Evolutionary conservation across 2,113 vertebrate species (phyloP), one percentile per base, ranked within the genome.

Genomic region (Polypterus senegalus): DNA sequence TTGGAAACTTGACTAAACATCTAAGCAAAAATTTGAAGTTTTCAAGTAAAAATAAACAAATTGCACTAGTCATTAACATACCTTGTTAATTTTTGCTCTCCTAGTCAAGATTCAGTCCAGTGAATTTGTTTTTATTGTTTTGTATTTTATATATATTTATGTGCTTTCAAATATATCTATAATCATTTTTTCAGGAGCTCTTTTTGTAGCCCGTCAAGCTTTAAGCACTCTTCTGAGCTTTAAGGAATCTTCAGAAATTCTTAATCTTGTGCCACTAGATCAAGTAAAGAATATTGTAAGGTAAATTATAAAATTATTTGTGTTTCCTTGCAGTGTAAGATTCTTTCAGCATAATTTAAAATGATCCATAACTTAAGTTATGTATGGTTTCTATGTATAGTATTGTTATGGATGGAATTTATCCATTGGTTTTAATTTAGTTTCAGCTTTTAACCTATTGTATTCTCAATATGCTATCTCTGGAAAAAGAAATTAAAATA

Each of bases 181-280:
- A 2, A 55, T 3, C 57, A 69, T 61, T 71, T 47, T 78, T 9
- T 45, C 72, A 97, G 96, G 87, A 66, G 85, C 73, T 46, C 73
- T 96, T 48, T 97, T 90, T 74, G 90, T 97, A 59, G 87, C 87
- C 64, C 83, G 89, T 61, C 94, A 97, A 80, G 92, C 93, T 59
- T 71, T 97, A 65, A 94, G 78, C 72, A 92, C 92, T 48, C 83
- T 97, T 10, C 89, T 97, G 46, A 88, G 86, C 73, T 83, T 98
- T 71, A 86, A 87, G 10, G 85, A 90, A 61, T 90, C 92, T 51
- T 83, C 87, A 52, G 80, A 91, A 66, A 77, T 92, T 58, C 83
- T 91, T 44, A 78, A 72, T 8, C 73, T 93, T 66, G 75, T 97
- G 61, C 76, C 91, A 3, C 81, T 88, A 71, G 87, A 93, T 61